These are phyloP conservation scores for Idaea straminata DNA, from an alignment of 2,888 invertebrate species.

Conservation along the genomic window DNA sequence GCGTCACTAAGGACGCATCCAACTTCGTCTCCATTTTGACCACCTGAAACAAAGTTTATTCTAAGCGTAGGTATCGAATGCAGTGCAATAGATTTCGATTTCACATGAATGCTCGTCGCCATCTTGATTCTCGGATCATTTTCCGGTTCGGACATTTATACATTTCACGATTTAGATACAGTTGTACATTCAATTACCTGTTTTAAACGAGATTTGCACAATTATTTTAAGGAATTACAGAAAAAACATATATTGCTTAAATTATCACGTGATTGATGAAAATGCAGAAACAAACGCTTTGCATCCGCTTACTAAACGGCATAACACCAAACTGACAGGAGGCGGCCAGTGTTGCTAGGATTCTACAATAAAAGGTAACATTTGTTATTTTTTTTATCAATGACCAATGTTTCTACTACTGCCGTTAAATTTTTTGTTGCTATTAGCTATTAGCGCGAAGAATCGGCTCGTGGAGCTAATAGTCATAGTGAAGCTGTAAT, in stretches of 20 bases:
- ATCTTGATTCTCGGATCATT: conserved; percentile 26
- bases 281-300: neutral
- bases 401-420: no score
- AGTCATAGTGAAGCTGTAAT: no score
- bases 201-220: neutral
- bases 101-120: conserved; percentile 23
- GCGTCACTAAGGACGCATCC: conserved; percentile 81
- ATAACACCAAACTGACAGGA: neutral
- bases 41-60: conserved; percentile 8
- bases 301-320: neutral
- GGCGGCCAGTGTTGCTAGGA: no score
- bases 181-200: neutral
- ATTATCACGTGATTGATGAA: neutral
- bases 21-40: conserved; percentile 61
- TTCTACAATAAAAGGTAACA: no score
- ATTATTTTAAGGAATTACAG: neutral
- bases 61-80: neutral
- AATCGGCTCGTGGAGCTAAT: no score
- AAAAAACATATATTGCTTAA: neutral
- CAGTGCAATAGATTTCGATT: neutral
- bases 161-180: neutral
- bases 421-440: no score
- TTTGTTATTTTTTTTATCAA: no score
- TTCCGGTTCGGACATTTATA: neutral
- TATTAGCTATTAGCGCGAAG: no score